These are phyloP conservation scores for Catostylus mosaicus DNA, from an alignment of 30 jellyfish, hydroid and myxozoan genomes.

Conservation along the genomic window DNA sequence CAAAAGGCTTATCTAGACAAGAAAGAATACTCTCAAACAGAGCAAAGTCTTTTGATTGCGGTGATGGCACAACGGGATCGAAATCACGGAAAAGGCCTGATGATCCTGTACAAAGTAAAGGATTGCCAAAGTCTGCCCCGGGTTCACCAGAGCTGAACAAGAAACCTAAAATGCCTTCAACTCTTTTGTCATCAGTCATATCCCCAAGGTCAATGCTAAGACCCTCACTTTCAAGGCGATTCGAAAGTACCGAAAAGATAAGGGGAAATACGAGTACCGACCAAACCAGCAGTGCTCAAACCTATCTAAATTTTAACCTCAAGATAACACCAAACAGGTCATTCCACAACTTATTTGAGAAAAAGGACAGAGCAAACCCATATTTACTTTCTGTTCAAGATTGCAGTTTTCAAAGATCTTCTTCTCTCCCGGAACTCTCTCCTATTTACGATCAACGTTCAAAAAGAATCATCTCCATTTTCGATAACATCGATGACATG, in stretches of 20 bases:
- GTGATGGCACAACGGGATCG: neutral
- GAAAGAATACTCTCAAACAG: neutral
- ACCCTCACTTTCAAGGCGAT: neutral
- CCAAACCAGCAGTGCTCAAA: neutral
- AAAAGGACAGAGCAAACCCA: neutral
- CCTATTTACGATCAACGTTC: neutral
- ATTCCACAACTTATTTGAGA: neutral
- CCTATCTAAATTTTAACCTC: neutral
- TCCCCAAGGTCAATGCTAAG: neutral
- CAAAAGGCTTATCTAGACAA: neutral
- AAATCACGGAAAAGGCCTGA: neutral
- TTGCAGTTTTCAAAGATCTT: neutral
- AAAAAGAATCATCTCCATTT: neutral
- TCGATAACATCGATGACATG: neutral
- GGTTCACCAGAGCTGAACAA: neutral
- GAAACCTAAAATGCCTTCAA: neutral
- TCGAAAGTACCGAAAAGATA: neutral
- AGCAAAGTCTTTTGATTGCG: neutral
- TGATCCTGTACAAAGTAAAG: neutral
- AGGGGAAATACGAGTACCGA: neutral
- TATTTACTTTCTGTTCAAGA: neutral
- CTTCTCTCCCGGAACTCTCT: conserved; percentile 17
- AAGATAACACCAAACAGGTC: neutral
- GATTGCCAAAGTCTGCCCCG: neutral
- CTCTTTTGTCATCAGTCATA: neutral